Base-by-base conservation (phyloP, 2,797 vertebrate genomes). In the Sarcoramphus papa region DNA sequence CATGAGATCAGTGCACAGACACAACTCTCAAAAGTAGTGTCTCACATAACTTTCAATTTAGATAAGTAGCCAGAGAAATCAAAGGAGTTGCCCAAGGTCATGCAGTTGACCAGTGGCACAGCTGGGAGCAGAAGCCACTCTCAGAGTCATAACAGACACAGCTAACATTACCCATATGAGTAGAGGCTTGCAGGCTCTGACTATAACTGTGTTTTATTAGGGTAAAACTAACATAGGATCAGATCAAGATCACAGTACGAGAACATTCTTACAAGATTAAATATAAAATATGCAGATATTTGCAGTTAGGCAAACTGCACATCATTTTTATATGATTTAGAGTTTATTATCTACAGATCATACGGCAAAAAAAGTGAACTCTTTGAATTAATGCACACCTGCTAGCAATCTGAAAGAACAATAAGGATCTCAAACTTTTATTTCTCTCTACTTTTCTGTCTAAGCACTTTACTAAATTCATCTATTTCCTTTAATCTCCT, bases 401-500 rank as follows among this genome's bases (percentile, higher is more conserved):
- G 95, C 86, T 86, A n/a, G 21, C 85, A 86, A 89, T 77, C 90
- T 92, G 64, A 95, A 74, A 72, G 95, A 97, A 97, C 92, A 97
- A 92, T 93, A 95, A 95, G 90, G 81, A 93, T 76, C 92, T 96
- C 95, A 87, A 92, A 85, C 75, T 96, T 96, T 91, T 77, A 93
- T 92, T 96, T 93, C 89, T 95, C 81, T 85, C 93, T 89, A 69
- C 80, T 93, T 92, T 92, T 96, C 84, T 85, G 70, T 72, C 93
- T 94, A 35, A 97, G 92, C 92, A 87, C 88, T 97, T 91, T 78
- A 78, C 90, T 93, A 94, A 95, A 95, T 93, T 93, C 94, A 89
- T 96, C 84, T 51, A 27, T 95, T 97, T 95, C 88, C 97, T 97
- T 97, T 97, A 96, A 97, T 97, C 95, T 97, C 94, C 93, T 97